Evolutionary conservation across 1,140 invertebrate genomes (phyloP).

Genomic region (Aleiodes sp.): DNA sequence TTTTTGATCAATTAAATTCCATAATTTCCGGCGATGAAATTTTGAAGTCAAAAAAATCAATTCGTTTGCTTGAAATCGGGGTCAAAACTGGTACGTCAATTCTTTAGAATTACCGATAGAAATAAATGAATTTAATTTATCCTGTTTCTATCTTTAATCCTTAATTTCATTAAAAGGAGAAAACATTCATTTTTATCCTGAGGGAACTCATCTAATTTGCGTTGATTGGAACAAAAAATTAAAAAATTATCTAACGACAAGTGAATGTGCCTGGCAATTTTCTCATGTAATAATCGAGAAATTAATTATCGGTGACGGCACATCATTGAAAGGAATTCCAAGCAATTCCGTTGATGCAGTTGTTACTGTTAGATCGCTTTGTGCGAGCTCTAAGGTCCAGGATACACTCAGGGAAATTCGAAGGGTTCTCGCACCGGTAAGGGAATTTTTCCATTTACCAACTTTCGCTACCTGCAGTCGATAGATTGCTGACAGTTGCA

Average conservation of each 20-base stretch:
- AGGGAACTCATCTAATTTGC: constrained; percentile 50
- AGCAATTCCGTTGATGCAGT: constrained; percentile 51
- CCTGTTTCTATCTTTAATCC: neutral
- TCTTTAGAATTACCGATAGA: neutral
- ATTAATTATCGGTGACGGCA: constrained; percentile 55
- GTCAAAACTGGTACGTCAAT: constrained; percentile 55
- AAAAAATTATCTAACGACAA: constrained; percentile 50
- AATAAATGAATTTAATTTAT: neutral
- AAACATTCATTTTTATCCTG: constrained; percentile 58
- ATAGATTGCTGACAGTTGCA: neutral
- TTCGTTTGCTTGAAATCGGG: constrained; percentile 58
- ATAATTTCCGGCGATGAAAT: constrained; percentile 45
- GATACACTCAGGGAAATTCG: constrained; percentile 52
- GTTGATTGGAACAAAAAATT: constrained; percentile 58
- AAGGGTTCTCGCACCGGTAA: constrained; percentile 55
- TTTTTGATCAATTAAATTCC: constrained; percentile 47
- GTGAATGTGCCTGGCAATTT: constrained; percentile 51
- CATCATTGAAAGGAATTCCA: constrained; percentile 46
- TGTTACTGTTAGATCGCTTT: constrained; percentile 56
- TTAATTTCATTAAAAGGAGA: constrained; percentile 47
- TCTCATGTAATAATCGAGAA: constrained; percentile 53
- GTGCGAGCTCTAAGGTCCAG: constrained; percentile 48
- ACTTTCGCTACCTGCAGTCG: neutral
- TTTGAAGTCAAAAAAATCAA: constrained; percentile 44
- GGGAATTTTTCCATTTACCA: neutral